Conservation (phyloP, 2,888 invertebrate species). For the Drosophila fulvimacula region DNA sequence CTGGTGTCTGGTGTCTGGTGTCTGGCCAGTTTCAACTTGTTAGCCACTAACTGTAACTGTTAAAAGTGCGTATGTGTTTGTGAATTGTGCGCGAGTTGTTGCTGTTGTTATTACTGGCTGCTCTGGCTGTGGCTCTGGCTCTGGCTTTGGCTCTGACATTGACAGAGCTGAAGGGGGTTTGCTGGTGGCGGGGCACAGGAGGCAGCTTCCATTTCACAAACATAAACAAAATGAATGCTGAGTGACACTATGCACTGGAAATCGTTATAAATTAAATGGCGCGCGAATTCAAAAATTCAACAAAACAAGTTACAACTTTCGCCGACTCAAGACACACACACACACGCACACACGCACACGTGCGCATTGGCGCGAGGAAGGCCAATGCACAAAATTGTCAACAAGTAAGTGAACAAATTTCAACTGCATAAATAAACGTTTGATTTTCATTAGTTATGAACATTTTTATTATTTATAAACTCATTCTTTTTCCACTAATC, state of each 20-base stretch:
- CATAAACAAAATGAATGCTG: conserved; percentile 33
- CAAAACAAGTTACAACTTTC: conserved; percentile 49
- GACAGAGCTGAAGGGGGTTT: conserved; percentile 38
- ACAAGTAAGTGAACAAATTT: conserved; percentile 45
- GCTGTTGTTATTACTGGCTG: conserved; percentile 3
- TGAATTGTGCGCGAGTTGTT: conserved; percentile 63
- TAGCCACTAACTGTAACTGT: conserved; percentile 70
- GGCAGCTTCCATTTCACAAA: conserved; percentile 29
- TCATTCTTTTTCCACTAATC: not conserved
- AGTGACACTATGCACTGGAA: conserved; percentile 49
- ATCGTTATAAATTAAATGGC: conserved; percentile 49
- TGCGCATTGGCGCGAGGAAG: not conserved
- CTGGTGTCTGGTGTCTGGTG: conserved; percentile 34
- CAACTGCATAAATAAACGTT: not conserved
- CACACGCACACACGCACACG: not conserved
- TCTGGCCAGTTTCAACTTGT: conserved; percentile 64
- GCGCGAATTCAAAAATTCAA: conserved; percentile 49
- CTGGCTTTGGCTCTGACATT: conserved; percentile 48
- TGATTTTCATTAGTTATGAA: not conserved
- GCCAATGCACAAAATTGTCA: conserved; percentile 16
- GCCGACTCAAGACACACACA: conserved; percentile 17
- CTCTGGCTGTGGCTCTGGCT: not conserved
- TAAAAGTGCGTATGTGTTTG: conserved; percentile 72
- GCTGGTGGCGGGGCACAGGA: conserved; percentile 1
- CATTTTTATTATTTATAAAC: not conserved